Base-by-base conservation (phyloP, 2,888 invertebrate species). In the Macaria liturata region DNA sequence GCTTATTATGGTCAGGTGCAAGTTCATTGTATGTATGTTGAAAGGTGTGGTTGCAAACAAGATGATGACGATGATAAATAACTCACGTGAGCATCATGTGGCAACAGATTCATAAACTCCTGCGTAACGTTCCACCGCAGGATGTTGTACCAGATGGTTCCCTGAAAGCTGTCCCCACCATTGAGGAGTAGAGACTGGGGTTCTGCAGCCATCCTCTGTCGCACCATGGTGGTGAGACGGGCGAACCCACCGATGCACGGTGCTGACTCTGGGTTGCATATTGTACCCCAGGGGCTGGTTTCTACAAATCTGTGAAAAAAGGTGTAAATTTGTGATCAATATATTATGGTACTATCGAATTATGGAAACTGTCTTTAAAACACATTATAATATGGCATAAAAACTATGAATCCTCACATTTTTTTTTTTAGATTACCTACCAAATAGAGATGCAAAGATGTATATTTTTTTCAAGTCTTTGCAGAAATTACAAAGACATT, bases 141-240 rank as follows among this genome's bases (percentile, higher is more conserved):
- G 3, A 96, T 75, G 61, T 95, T 95, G 75, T 96, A 97, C 95
- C 96, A 97, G 4, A 97, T 88, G 0, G 95, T 95, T 0, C 95
- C 95, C 72, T 95, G 95, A 73, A 93, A 95, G 72, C 93, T 93
- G 73, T 95, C 95, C 0, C 95, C 95, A 0, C 92, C 95, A 59
- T 95, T 94, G 7, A 95, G 80, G 4, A 95, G 91, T 31, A 95
- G 71, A 0, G 94, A 91, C 31, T 94, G 61, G 0, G 97, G 97
- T 7, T 97, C 83, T 30, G 83, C 80, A 0, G 5, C 57, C 2
- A 83, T 49, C 0, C 82, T 72, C n/a, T 87, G 67, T 6, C 91
- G 86, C 1, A 95, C 91, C 3, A 92, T 90, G 0, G 94, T 91
- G 3, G 94, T 92, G 0, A 95, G 88, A 2, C 96, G 90, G 0